Conservation (phyloP, 1,140 invertebrate genomes). For the Micrasema minimum region DNA sequence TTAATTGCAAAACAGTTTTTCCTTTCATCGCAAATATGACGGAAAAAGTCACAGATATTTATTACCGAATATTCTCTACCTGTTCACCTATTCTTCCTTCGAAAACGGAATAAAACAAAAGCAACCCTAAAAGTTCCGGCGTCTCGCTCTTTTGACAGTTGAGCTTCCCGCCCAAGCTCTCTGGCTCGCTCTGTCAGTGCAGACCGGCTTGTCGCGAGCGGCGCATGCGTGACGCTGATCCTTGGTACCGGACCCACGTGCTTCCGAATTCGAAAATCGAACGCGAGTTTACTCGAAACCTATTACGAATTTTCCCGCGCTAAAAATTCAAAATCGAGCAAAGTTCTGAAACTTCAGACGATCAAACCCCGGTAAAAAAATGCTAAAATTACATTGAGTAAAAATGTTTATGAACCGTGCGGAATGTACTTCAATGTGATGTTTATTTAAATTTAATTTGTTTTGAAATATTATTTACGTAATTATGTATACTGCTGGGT, state of each 20-base stretch:
- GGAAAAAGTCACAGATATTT: no score
- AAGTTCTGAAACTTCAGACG: constrained; percentile 2
- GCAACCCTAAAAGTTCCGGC: constrained; percentile 3
- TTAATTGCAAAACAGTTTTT: no score
- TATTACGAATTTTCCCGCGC: constrained; percentile 31
- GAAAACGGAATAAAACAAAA: constrained; percentile 22
- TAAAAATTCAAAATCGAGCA: not conserved
- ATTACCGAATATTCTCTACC: no score
- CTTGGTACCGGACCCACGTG: constrained; percentile 34
- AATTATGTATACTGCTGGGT: no score
- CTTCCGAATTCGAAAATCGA: constrained; percentile 19
- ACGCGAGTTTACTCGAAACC: constrained; percentile 18
- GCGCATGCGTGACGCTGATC: constrained; percentile 45
- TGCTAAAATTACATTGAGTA: not conserved
- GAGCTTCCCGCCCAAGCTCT: constrained; percentile 32
- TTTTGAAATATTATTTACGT: no score
- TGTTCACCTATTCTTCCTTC: not conserved
- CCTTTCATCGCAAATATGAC: no score
- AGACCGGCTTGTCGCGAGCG: constrained; percentile 37
- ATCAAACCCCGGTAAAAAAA: not conserved
- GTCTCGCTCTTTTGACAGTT: constrained; percentile 29
- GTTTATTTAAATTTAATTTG: not conserved
- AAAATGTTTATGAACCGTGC: constrained; percentile 3
- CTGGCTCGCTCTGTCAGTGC: constrained; percentile 30
- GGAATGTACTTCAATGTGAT: not conserved